These are phyloP conservation scores for Eretmocerus hayati DNA, from an alignment of 2,888 invertebrate species.

Conservation along the genomic window DNA sequence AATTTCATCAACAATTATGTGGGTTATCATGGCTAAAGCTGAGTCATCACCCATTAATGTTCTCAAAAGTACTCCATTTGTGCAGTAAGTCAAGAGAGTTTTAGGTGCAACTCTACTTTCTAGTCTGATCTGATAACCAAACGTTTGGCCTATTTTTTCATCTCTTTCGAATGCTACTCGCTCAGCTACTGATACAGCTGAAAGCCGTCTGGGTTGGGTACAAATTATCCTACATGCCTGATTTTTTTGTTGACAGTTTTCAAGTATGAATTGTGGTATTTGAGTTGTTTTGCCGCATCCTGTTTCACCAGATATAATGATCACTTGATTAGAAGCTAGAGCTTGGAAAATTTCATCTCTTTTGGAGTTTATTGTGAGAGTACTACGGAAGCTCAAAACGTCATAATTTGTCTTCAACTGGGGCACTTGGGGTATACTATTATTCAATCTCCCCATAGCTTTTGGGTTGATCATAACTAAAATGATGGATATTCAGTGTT, in stretches of 20 bases:
- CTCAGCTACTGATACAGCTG: constrained; percentile 84
- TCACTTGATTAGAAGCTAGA: constrained; percentile 49
- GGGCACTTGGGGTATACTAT: constrained; percentile 61
- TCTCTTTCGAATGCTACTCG: constrained; percentile 72
- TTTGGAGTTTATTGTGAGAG: constrained; percentile 64
- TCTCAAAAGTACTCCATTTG: constrained; percentile 82
- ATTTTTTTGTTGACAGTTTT: constrained; percentile 58
- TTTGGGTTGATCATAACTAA: constrained; percentile 47
- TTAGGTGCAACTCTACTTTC: constrained; percentile 77
- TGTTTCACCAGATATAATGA: constrained; percentile 75
- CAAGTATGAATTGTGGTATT: constrained; percentile 87
- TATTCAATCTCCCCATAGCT: constrained; percentile 60
- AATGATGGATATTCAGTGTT: not conserved
- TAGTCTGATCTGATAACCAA: constrained; percentile 87
- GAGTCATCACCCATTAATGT: constrained; percentile 77
- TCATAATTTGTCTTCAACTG: constrained; percentile 51
- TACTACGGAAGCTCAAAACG: constrained; percentile 55
- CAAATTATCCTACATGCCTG: constrained; percentile 78
- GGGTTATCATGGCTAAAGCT: constrained; percentile 68
- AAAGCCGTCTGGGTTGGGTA: constrained; percentile 87
- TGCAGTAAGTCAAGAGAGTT: constrained; percentile 82
- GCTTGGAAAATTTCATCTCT: constrained; percentile 60
- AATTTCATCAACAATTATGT: constrained; percentile 88
- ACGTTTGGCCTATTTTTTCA: constrained; percentile 60
- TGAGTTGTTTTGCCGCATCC: constrained; percentile 95